Base-by-base conservation (phyloP, 2,888 invertebrate species). In the Latheticus oryzae region DNA sequence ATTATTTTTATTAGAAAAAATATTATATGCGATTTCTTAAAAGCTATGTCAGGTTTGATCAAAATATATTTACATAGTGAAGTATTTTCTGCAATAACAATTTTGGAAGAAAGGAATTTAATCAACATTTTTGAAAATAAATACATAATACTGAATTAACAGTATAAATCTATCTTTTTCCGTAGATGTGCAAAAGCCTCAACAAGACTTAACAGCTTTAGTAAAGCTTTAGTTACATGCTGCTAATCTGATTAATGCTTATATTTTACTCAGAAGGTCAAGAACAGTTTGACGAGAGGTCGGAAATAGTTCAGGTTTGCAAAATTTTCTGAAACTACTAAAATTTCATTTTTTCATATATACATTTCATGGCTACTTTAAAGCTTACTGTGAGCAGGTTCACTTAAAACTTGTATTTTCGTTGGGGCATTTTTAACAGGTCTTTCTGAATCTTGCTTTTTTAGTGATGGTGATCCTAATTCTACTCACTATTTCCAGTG, bases 221-320 rank as follows among this genome's bases (percentile, higher is more conserved):
- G 83, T 85, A 57, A 92, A 94, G 74, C 87, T 91, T 33, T 87
- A 90, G 42, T 85, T 87, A 65, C 95, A 94, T 73, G 82, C 95
- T 61, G 87, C 92, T 5, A 95, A 97, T 80, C 97, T 97, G 1
- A 93, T 97, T 63, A 97, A 96, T 77, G 96, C 97, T 3, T 97
- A 95, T 79, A 84, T 96, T 17, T 81, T 97, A 43, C 95, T 97
- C 53, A 97, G 97, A 80, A 85, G 95, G 68, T 84, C 97, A 70
- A 96, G 96, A 3, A 87, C 91, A 1, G 97, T 97, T 79, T 93
- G 96, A 90, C 89, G 90, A 70, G 84, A 88, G 62, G 88, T 93
- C 47, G 92, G 93, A 78, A 82, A 86, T 65, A 87, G 87, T 54
- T 80, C 82, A 74, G 85, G 88, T 86, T 74, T 8, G 8, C 4